Base-by-base conservation (phyloP, 1,140 invertebrate species). In the Pseudomyrmex gracilis region DNA sequence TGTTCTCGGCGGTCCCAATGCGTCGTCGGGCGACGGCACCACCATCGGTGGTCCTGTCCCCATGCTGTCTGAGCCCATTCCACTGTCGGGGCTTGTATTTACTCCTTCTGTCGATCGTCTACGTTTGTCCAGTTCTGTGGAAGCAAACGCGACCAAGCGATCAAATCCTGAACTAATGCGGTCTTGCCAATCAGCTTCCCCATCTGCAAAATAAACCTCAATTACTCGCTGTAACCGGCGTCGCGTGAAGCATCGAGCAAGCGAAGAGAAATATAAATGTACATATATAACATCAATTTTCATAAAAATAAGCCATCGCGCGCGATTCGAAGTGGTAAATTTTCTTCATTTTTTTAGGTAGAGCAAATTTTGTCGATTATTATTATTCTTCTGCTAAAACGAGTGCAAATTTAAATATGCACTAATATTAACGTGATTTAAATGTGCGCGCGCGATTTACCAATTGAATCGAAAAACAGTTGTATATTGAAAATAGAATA, bases 101-200 rank as follows among this genome's bases (percentile, higher is more conserved):
- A 95, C 95, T 85, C 96, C 96, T 91, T 97, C 97, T 0, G 96
- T 97, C 22, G 97, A 97, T 82, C 97, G 95, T 49, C 97, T 95
- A 84, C 97, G 95, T 91, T 97, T 97, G 90, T 98, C 97, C 87
- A 98, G 94, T 89, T 98, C 97, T 1, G 97, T 97, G 3, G 97
- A 97, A 8, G 97, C 97, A 92, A 98, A 97, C 34, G 97, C 97
- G 77, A 98, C 97, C 83, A 98, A 94, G 73, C 97, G 96, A 94
- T 98, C 97, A 94, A 98, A 98, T 49, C 97, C 97, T 88, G 97
- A 97, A 90, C 96, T 97, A 89, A 98, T 98, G 85, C 97, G 96
- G 90, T 97, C 97, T 93, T 98, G 97, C 97, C 97, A 98, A 91
- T 97, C 96, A 80, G 96, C 95, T 92, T 97, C 95, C 63, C 95